phyloP scores from a whole-genome alignment of 1,140 invertebrate genomes.

The Octopus sinensis region DNA sequence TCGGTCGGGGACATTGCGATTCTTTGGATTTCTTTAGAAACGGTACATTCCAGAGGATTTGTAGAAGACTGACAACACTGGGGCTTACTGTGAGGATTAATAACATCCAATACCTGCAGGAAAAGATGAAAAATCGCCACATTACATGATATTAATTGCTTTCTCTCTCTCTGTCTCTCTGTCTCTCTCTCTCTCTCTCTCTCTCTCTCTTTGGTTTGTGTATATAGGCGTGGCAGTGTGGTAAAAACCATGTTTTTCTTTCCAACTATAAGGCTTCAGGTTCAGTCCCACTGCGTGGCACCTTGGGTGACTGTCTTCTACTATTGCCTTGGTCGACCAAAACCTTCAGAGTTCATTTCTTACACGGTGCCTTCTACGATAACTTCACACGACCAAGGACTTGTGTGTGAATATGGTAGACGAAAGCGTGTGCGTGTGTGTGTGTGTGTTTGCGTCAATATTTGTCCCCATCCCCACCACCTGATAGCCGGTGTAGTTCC shows the following conservation, averaged over 20 bases:
- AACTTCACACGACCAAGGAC: no score
- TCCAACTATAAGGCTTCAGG: neutral
- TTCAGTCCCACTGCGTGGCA: neutral
- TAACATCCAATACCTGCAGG: slow-evolving; percentile 25
- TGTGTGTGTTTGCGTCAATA: no score
- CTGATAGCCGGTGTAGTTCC: no score
- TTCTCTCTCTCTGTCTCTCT: neutral
- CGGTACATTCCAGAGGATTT: slow-evolving; percentile 30
- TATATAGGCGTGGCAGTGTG: neutral
- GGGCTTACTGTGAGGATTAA: slow-evolving; percentile 22
- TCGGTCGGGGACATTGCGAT: slow-evolving; percentile 18
- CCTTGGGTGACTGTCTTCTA: no score
- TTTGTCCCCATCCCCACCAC: no score
- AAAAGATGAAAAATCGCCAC: neutral
- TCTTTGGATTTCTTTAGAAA: slow-evolving; percentile 22
- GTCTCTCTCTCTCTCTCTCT: neutral
- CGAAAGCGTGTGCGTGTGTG: no score
- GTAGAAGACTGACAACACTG: slow-evolving; percentile 22
- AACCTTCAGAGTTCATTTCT: no score
- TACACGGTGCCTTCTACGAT: no score
- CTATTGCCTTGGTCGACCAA: no score
- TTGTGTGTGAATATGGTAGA: no score
- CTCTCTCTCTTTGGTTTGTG: neutral
- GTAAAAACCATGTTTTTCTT: neutral
- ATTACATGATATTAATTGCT: neutral